phyloP scores from a whole-genome alignment of 2,888 invertebrate genomes.

The Priocnemis perturbator region DNA sequence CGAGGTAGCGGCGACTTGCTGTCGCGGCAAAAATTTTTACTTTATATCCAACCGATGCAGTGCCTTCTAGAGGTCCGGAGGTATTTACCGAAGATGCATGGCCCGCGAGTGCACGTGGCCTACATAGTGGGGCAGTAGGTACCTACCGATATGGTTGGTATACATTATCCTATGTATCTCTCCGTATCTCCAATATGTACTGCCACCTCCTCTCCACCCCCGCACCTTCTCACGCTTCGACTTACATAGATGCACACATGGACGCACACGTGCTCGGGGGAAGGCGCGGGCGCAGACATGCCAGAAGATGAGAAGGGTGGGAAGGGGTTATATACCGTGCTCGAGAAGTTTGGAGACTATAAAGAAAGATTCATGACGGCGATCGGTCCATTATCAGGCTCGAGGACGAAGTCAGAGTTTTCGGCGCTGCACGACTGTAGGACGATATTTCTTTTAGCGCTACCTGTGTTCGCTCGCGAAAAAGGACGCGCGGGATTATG shows the following conservation, averaged over 20 bases:
- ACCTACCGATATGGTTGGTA: slow-evolving; percentile 38
- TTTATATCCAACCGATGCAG: slow-evolving; percentile 23
- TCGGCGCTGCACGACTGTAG: slow-evolving; percentile 20
- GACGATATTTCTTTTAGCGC: slow-evolving; percentile 27
- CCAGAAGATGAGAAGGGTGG: neutral
- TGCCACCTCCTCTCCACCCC: neutral
- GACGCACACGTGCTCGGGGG: slow-evolving; percentile 5
- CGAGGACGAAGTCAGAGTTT: slow-evolving; percentile 41
- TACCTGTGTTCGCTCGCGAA: slow-evolving; percentile 9
- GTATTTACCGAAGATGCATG: slow-evolving; percentile 59
- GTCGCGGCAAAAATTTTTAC: slow-evolving; percentile 46
- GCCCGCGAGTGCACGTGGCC: slow-evolving; percentile 45
- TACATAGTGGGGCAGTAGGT: slow-evolving; percentile 41
- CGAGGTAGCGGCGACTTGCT: slow-evolving; percentile 19
- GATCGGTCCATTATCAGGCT: slow-evolving; percentile 64
- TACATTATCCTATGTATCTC: slow-evolving; percentile 47
- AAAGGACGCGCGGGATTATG: slow-evolving; percentile 15
- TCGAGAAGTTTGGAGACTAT: slow-evolving; percentile 58
- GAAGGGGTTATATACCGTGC: slow-evolving; percentile 48
- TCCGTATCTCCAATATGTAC: slow-evolving; percentile 41
- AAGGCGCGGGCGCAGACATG: neutral
- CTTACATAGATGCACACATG: slow-evolving; percentile 11
- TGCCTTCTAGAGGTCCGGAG: slow-evolving; percentile 25
- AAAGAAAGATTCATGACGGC: slow-evolving; percentile 68
- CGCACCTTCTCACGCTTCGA: slow-evolving; percentile 2